A percentile compares a stretch with the other conserved stretches of the same genome.
These are phyloP conservation scores for Tenualosa ilisha DNA, from an alignment of 2,797 vertebrate species.

Conservation along the genomic window DNA sequence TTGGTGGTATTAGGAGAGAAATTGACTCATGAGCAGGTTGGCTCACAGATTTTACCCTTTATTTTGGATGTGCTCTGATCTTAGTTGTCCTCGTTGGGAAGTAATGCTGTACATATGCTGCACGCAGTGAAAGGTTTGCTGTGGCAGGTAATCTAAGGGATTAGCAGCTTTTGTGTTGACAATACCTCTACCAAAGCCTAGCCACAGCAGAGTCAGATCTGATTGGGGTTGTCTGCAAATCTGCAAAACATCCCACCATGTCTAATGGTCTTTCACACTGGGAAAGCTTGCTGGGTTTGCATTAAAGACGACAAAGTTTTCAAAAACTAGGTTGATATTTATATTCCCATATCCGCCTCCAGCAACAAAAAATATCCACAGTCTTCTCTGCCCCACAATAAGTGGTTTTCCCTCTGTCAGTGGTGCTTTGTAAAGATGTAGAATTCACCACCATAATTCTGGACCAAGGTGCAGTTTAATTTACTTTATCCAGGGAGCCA, in stretches of 20 bases:
- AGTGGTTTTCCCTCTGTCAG: background rate
- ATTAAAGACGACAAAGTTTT: background rate
- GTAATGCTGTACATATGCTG: background rate
- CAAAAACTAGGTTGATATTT: conserved; percentile 3
- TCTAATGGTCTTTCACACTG: background rate
- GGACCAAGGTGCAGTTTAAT: conserved; percentile 31
- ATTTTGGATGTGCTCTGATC: background rate
- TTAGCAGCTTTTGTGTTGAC: background rate
- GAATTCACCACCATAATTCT: conserved; percentile 20
- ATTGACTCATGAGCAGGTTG: background rate
- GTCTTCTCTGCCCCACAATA: background rate
- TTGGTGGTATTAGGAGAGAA: background rate
- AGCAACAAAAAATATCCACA: background rate
- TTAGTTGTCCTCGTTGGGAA: background rate
- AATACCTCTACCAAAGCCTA: background rate
- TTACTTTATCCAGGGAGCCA: conserved; percentile 20
- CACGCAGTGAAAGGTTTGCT: background rate
- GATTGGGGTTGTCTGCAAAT: background rate
- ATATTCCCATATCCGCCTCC: background rate
- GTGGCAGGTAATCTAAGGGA: background rate
- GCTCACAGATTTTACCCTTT: background rate
- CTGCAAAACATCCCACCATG: background rate
- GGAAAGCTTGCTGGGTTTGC: background rate
- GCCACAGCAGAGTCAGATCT: background rate
- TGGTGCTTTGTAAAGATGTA: background rate